phyloP scores from a whole-genome alignment of 2,113 vertebrate genomes.

The Peucedramus taeniatus region DNA sequence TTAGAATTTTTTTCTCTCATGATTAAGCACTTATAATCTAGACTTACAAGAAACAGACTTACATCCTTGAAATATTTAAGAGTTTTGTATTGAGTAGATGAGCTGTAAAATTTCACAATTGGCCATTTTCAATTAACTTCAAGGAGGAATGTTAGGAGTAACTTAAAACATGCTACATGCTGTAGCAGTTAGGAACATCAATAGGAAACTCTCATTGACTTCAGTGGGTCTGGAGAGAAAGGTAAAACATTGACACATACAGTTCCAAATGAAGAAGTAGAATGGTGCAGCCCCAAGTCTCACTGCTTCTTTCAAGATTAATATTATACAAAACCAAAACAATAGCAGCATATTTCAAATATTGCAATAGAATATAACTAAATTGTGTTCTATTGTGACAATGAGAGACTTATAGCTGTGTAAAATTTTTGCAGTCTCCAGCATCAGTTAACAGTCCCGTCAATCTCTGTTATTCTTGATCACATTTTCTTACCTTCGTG shows the following conservation, averaged over 20 bases:
- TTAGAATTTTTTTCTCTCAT: neutral
- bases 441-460: neutral
- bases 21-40: neutral
- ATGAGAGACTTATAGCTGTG: neutral
- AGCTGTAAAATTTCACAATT: conserved; percentile 27
- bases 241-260: neutral
- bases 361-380: neutral
- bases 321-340: neutral
- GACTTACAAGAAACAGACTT: neutral
- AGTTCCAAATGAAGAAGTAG: neutral
- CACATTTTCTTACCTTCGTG: neutral
- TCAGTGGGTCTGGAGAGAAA: neutral
- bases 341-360: neutral
- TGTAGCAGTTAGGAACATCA: neutral
- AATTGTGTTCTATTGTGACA: neutral
- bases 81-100: neutral
- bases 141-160: neutral
- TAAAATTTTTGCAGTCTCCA: neutral
- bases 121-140: conserved; percentile 26
- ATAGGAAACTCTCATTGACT: neutral
- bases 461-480: neutral
- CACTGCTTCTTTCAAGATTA: neutral
- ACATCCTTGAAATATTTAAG: conserved; percentile 8
- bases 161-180: neutral
- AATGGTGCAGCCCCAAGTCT: neutral